These are phyloP conservation scores for Sander lucioperca DNA, from an alignment of 2,113 vertebrate genomes.

Conservation along the genomic window DNA sequence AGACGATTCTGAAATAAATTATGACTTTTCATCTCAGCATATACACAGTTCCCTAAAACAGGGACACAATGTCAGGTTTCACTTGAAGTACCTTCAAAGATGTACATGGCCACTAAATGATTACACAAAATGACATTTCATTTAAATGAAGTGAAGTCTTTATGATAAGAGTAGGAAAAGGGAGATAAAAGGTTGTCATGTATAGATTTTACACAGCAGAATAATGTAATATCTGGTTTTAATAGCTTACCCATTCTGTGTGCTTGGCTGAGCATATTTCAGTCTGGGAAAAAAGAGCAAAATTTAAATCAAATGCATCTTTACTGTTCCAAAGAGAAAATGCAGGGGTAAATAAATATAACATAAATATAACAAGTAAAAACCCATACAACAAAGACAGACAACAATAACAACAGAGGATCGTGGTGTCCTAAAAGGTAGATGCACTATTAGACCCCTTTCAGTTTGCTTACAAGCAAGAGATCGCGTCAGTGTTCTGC, in stretches of 20 bases:
- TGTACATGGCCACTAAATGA: background rate
- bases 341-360: background rate
- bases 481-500: background rate
- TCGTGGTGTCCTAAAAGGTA: no score
- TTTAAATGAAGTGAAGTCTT: background rate
- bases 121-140: background rate
- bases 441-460: no score
- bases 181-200: background rate
- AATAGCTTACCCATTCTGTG: conserved; percentile 54
- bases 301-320: background rate
- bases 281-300: conserved; percentile 27
- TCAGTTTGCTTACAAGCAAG: no score
- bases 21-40: background rate
- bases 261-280: conserved; percentile 54
- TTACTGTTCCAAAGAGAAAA: background rate
- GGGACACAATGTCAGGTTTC: background rate
- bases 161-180: no score
- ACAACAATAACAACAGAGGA: background rate
- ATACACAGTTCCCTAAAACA: background rate
- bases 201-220: background rate
- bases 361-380: background rate
- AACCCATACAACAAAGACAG: background rate
- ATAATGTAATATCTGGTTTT: background rate
- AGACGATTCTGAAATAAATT: background rate
- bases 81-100: background rate